These are phyloP conservation scores for Rynchops niger DNA, from an alignment of 2,113 vertebrate genomes.

Conservation along the genomic window DNA sequence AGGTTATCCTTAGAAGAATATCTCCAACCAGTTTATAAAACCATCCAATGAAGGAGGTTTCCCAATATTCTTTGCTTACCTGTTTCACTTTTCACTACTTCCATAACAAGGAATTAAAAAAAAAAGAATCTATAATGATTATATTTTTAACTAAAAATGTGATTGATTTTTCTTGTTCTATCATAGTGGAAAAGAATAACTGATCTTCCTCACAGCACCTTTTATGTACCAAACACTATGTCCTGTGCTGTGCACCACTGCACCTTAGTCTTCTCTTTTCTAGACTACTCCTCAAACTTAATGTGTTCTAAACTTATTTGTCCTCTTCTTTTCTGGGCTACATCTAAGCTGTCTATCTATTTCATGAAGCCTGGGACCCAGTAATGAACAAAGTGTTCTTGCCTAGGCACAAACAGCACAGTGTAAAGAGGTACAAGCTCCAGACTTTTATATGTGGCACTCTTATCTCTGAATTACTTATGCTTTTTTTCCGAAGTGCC, in stretches of 20 bases:
- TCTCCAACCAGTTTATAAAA: background rate
- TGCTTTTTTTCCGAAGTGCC: background rate
- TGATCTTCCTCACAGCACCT: background rate
- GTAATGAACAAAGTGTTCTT: background rate
- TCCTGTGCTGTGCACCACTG: background rate
- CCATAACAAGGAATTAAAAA: background rate
- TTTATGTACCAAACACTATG: background rate
- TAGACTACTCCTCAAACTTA: background rate
- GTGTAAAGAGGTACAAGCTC: fast-evolving
- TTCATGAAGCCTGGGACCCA: background rate
- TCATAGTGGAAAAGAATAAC: background rate
- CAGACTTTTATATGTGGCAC: background rate
- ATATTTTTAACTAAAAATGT: background rate
- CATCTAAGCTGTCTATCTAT: background rate
- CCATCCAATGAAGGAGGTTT: background rate
- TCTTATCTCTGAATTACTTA: background rate
- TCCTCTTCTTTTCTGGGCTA: background rate
- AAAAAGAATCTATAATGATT: too few relatives aligned
- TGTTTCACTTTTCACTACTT: background rate
- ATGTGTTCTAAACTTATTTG: background rate
- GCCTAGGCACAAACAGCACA: background rate
- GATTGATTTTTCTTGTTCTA: background rate
- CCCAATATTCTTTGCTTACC: background rate
- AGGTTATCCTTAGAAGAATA: background rate
- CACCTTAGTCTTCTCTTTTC: background rate